Percentiles rank a stretch among this genome's conserved stretches.
These are phyloP conservation scores for Lasioglossum baleicum DNA, from an alignment of 1,140 invertebrate genomes.

Conservation along the genomic window DNA sequence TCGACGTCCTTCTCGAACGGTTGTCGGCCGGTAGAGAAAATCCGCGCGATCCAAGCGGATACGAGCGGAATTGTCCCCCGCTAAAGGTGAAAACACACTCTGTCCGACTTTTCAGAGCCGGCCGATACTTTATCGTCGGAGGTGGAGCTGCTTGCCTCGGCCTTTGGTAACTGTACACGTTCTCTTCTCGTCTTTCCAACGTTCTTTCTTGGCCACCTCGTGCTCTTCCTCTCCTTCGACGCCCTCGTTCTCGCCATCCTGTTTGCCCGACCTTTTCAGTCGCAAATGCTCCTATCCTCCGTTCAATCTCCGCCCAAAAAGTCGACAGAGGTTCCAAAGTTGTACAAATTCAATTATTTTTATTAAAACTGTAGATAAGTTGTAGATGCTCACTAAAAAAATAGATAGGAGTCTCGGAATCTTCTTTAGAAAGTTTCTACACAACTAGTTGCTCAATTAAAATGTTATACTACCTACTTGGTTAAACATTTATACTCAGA, in stretches of 20 bases:
- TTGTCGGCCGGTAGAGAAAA: not conserved
- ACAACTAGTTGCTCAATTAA: too few species aligned
- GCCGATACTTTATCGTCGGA: conserved; percentile 54
- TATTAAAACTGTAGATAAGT: too few species aligned
- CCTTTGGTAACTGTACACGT: conserved; percentile 68
- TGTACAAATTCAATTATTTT: too few species aligned
- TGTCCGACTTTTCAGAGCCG: conserved; percentile 48
- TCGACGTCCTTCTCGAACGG: not conserved
- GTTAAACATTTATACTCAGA: too few species aligned
- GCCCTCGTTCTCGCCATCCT: conserved; percentile 42
- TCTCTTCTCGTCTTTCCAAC: conserved; percentile 29
- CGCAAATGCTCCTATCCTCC: conserved; percentile 38
- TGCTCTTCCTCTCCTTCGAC: not conserved
- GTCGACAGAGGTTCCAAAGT: too few species aligned
- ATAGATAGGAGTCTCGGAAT: too few species aligned
- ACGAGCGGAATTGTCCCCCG: not conserved
- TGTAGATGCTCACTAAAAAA: too few species aligned
- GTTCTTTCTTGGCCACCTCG: conserved; percentile 8
- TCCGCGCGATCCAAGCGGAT: not conserved
- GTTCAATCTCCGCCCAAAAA: not conserved
- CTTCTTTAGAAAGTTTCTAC: too few species aligned
- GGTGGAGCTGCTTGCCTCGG: conserved; percentile 50
- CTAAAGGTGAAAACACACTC: conserved; percentile 49
- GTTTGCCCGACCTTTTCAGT: conserved; percentile 37
- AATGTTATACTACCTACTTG: too few species aligned